These are phyloP conservation scores for Drosophila mimica DNA, from an alignment of 2,888 invertebrate genomes.

Conservation along the genomic window DNA sequence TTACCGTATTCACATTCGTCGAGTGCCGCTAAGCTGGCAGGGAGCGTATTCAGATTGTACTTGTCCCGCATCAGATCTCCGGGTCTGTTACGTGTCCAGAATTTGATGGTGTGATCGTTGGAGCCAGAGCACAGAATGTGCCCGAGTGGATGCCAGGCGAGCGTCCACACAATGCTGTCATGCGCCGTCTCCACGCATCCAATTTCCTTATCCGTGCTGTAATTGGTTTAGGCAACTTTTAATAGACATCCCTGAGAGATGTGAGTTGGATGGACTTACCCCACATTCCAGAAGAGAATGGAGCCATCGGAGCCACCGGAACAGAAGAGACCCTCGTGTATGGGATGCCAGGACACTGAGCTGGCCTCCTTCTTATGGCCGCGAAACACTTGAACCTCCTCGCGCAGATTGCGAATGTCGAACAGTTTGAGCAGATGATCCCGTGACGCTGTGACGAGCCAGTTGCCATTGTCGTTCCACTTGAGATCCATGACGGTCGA, in stretches of 20 bases:
- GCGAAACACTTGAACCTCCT: constrained; percentile 98
- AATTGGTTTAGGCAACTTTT: neutral
- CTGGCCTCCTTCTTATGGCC: constrained; percentile 99
- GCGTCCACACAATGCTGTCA: constrained; percentile 99
- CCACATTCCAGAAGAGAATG: constrained; percentile 99
- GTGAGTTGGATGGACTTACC: constrained; percentile 86
- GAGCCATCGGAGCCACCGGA: constrained; percentile 99
- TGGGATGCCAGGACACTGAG: constrained; percentile 98
- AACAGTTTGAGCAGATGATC: constrained; percentile 99
- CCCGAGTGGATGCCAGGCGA: constrained; percentile 99
- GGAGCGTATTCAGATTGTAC: constrained; percentile 96
- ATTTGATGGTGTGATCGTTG: constrained; percentile 99
- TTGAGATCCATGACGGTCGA: constrained; percentile 99
- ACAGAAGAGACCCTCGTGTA: constrained; percentile 98
- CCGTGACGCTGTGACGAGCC: constrained; percentile 98
- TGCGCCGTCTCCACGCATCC: constrained; percentile 99
- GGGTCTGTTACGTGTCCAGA: constrained; percentile 99
- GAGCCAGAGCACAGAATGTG: constrained; percentile 99
- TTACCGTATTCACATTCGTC: constrained; percentile 90
- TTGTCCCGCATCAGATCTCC: constrained; percentile 99
- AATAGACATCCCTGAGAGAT: neutral
- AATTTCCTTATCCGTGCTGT: constrained; percentile 97
- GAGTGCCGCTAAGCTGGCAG: constrained; percentile 91
- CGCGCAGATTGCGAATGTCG: constrained; percentile 97
- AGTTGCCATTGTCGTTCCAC: constrained; percentile 99